phyloP scores from a whole-genome alignment of 2,113 vertebrate genomes.

The Cynopterus brachyotis region DNA sequence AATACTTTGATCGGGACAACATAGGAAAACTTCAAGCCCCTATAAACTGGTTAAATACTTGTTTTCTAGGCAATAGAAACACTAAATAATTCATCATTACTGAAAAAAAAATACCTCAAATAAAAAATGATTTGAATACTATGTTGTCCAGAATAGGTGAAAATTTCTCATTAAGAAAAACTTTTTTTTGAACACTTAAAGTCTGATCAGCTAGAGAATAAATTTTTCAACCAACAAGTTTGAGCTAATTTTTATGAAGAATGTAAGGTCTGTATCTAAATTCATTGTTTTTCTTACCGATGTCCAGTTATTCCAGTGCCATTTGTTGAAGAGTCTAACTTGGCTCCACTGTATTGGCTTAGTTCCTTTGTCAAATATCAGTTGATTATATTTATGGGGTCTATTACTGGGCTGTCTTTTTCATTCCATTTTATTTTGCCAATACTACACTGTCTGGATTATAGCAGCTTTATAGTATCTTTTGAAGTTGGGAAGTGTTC shows the following conservation, averaged over 20 bases:
- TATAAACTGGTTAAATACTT: not conserved
- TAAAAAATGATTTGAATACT: not conserved
- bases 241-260: not conserved
- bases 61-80: not conserved
- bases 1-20: not conserved
- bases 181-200: not conserved
- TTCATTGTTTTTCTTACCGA: not conserved
- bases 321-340: not conserved
- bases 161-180: not conserved
- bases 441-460: not conserved
- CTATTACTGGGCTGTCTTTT: not conserved
- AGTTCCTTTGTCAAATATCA: not conserved
- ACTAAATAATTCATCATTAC: not conserved
- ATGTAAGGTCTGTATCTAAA: not conserved
- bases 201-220: not conserved
- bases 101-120: not conserved
- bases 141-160: not conserved
- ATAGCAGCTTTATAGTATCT: not conserved
- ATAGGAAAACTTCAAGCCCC: not conserved
- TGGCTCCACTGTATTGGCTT: not conserved
- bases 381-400: not conserved
- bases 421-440: not conserved
- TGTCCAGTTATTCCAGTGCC: not conserved
- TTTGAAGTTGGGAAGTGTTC: not conserved
- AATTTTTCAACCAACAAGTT: not conserved